Percentiles rank a stretch among this genome's conserved stretches.
phyloP scores from a whole-genome alignment of 2,797 vertebrate genomes.

The Thalassophryne amazonica region DNA sequence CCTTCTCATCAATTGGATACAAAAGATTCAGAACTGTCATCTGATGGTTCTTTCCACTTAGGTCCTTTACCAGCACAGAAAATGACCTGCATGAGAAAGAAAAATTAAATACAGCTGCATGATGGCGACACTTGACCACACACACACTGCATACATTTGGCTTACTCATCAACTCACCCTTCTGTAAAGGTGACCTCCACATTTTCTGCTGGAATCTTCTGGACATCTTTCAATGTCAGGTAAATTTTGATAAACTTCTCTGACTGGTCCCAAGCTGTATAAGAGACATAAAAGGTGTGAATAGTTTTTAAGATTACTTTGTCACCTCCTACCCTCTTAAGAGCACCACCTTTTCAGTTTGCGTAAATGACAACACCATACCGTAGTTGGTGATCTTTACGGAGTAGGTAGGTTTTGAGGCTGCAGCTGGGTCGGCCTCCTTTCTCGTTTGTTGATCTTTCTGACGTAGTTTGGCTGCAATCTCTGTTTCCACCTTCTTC shows the following conservation, averaged over 20 bases:
- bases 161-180: constrained; percentile 73
- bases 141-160: too few species aligned
- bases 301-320: not conserved
- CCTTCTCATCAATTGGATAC: constrained; percentile 84
- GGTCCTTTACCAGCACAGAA: constrained; percentile 87
- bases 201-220: constrained; percentile 87
- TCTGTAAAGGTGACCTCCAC: constrained; percentile 90
- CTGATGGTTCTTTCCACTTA: constrained; percentile 93
- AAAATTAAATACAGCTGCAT: not conserved
- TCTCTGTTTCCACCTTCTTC: constrained; percentile 87
- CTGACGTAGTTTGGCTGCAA: constrained; percentile 78
- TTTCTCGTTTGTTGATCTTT: constrained; percentile 79
- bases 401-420: constrained; percentile 80
- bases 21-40: constrained; percentile 91
- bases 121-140: not conserved
- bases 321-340: not conserved
- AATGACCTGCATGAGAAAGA: constrained; percentile 80
- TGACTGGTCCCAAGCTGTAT: constrained; percentile 95
- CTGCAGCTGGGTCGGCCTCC: constrained; percentile 36
- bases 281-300: not conserved
- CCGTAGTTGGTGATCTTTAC: constrained; percentile 97
- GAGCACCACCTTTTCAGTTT: not conserved
- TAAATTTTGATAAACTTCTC: constrained; percentile 98
- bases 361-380: constrained; percentile 44
- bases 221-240: constrained; percentile 88